Conservation (phyloP, 2,888 invertebrate genomes). For the Eupsilia transversa region DNA sequence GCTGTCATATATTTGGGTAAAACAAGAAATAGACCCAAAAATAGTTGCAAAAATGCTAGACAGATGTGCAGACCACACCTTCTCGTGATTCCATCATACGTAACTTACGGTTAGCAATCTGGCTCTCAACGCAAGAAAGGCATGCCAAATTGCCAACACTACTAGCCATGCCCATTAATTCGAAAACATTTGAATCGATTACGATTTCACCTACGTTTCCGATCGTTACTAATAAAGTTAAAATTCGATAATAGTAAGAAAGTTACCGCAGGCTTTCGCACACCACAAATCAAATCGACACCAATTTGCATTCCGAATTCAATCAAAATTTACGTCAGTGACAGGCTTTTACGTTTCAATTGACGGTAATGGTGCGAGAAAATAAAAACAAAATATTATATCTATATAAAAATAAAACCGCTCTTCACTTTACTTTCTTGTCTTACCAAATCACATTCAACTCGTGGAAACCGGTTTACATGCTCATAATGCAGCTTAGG, state of each 20-base stretch:
- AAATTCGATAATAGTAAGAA: constrained; percentile 60
- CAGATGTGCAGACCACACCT: neutral
- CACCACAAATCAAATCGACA: constrained; percentile 64
- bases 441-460: neutral
- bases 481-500: neutral
- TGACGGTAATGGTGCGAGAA: constrained; percentile 31
- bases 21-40: neutral
- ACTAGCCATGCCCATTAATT: constrained; percentile 21
- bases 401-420: neutral
- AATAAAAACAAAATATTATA: constrained; percentile 10
- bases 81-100: neutral
- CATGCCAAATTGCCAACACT: constrained; percentile 15
- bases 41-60: too few relatives aligned
- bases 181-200: constrained; percentile 55
- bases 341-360: constrained; percentile 42
- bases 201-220: constrained; percentile 64
- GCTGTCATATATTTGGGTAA: neutral
- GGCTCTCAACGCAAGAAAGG: constrained; percentile 7
- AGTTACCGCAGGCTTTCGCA: constrained; percentile 67
- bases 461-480: neutral
- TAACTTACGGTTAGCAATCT: neutral
- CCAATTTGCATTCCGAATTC: constrained; percentile 62
- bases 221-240: constrained; percentile 61
- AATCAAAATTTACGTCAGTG: constrained; percentile 57
- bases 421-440: constrained; percentile 28